A percentile compares a stretch with the other conserved stretches of the same genome.
phyloP scores from a whole-genome alignment of 1,140 invertebrate species.

The Ips nitidus region DNA sequence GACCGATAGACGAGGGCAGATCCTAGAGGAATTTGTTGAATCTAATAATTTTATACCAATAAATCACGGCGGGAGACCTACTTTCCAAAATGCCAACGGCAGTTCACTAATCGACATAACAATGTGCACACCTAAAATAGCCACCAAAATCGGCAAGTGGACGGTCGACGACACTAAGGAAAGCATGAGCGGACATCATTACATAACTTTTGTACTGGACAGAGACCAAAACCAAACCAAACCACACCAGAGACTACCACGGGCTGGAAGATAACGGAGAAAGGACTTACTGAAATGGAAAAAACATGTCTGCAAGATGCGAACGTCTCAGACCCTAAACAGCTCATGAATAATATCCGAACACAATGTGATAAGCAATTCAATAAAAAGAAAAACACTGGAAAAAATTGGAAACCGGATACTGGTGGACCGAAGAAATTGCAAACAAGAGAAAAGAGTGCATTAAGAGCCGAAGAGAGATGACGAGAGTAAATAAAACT shows the following conservation, averaged over 20 bases:
- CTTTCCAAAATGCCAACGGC: neutral
- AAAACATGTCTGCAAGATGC: no score
- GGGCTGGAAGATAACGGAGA: no score
- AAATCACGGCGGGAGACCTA: neutral
- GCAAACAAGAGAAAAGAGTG: neutral
- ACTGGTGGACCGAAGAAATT: conserved; percentile 1
- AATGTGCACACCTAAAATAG: neutral
- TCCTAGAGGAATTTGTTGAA: neutral
- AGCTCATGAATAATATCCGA: no score
- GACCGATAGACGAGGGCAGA: neutral
- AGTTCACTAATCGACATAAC: neutral
- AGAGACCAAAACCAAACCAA: no score
- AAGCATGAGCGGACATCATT: no score
- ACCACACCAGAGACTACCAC: no score
- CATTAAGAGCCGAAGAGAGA: neutral
- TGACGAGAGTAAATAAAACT: neutral
- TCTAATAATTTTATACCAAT: neutral
- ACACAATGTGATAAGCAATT: neutral
- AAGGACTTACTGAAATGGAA: no score
- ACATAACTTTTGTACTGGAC: no score
- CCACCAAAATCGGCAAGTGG: neutral
- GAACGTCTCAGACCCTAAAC: no score
- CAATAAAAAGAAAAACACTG: neutral
- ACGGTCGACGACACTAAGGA: neutral
- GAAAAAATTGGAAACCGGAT: neutral